Evolutionary conservation across 2,888 invertebrate genomes (phyloP).

Genomic region (Orthonychiurus folsomi): DNA sequence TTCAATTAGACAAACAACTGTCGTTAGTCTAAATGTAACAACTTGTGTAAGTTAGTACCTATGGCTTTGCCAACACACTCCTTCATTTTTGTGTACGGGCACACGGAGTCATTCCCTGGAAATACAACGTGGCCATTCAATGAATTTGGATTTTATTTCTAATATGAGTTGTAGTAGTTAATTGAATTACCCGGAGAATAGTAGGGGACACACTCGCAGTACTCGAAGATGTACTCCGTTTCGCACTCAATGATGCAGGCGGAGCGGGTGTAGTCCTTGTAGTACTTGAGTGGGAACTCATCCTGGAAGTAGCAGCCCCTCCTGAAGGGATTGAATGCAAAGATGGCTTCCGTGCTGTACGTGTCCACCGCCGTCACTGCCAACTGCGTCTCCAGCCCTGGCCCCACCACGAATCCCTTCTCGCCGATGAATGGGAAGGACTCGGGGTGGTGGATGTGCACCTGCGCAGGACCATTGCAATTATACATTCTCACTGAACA

Average conservation of each 20-base stretch:
- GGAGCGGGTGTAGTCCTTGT: slow-evolving; percentile 30
- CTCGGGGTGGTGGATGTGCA: slow-evolving; percentile 37
- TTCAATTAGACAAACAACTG: too few species aligned
- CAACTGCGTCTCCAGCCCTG: slow-evolving; percentile 38
- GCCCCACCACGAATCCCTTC: slow-evolving; percentile 33
- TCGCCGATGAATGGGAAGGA: slow-evolving; percentile 39
- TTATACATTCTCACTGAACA: too few species aligned
- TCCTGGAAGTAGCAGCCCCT: slow-evolving; percentile 35
- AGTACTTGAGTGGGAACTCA: slow-evolving; percentile 31
- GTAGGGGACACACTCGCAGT: slow-evolving; percentile 38
- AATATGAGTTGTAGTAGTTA: too few species aligned
- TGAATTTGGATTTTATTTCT: neutral
- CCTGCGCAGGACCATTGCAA: too few species aligned
- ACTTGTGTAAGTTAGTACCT: slow-evolving; percentile 30
- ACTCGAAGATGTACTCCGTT: slow-evolving; percentile 27
- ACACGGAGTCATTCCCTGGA: slow-evolving; percentile 28
- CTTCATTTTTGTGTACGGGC: slow-evolving; percentile 29
- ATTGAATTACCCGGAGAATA: slow-evolving; percentile 38
- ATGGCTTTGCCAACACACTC: slow-evolving; percentile 32
- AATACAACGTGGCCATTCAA: too few species aligned
- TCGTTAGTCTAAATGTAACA: too few species aligned
- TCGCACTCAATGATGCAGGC: slow-evolving; percentile 30
- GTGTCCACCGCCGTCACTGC: slow-evolving; percentile 37
- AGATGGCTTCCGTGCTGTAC: slow-evolving; percentile 24
- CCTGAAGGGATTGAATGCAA: slow-evolving; percentile 25